Evolutionary conservation across 2,113 vertebrate genomes (phyloP), one percentile per base, ranked within the genome.

Genomic region (Plestiodon gilberti): DNA sequence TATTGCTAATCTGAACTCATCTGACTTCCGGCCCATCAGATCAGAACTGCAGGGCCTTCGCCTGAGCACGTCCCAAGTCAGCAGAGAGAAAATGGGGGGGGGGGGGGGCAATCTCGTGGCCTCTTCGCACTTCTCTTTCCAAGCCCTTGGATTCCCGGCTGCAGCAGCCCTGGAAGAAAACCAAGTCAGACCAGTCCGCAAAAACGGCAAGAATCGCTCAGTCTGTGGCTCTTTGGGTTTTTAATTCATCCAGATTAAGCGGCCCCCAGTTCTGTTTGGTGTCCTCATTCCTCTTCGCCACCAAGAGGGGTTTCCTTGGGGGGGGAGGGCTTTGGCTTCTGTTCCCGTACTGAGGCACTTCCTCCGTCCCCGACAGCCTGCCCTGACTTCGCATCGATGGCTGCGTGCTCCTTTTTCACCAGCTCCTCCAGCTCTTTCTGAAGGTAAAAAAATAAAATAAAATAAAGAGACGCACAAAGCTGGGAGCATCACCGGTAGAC

Each of bases 381-480:
- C 22, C 75, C 91, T 0, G 88, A 43, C 52, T 92, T 95, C 74
- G 94, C 94, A 3, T 99, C 97, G 18, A 98, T 98, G 80, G 85
- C 81, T 40, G 96, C 91, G 2, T 98, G 97, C 78, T 98, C 98
- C 78, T 84, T 95, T 88, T 93, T 96, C 89, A 98, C 97, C 85
- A 99, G 62, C 30, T 97, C 98, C 75, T 98, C 96, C 79, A 99
- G 95, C 93, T 98, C 98, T 2, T 87, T 96, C 98, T 98, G 94
- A 3, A 30, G n/a, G 43, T 25, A 35, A 23, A n/a, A 18, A 35
- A 77, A 55, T 3, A 28, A 67, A 64, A 43, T n/a, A 77, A 28
- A 25, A 5, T 1, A 59, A 71, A 48, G 17, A 83, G 30, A 70
- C 10, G 67, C 13, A n/a, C 3, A 30, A 7, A 22, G 2, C 23